Evolutionary conservation across 2,113 vertebrate species (phyloP), one percentile per base, ranked within the genome.

Genomic region (Oryzias javanicus): DNA sequence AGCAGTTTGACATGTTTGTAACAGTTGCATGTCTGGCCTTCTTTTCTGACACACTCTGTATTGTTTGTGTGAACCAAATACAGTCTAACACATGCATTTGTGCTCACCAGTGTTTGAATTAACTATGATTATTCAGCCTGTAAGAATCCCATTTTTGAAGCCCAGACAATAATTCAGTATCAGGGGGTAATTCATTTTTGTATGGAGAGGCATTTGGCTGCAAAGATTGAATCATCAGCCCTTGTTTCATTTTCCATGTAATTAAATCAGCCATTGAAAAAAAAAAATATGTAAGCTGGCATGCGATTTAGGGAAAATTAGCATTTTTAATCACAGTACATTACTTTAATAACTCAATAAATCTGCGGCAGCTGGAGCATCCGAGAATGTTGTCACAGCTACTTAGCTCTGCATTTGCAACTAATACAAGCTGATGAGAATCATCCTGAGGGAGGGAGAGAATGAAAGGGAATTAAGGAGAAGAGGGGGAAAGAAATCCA

Each of bases 291-390:
- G 88, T 87, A 90, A 89, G 78, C 82, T 81, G 77, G 76, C 73
- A 75, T 85, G 80, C 70, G 45, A 90, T 89, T 90, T 76, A 50
- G 81, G 72, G 52, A 24, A 85, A 90, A 91, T 91, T 90, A 80
- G 86, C 87, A 89, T 88, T 90, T 89, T 91, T 92, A 93, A 92
- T 92, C 86, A 88, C 86, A 83, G 83, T 86, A 88, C 87, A 89
- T 89, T 87, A 87, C 82, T 89, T 86, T 88, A 90, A 91, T 92
- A 89, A 90, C 86, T 88, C 80, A 79, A 84, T 87, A 89, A 90
- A 86, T 88, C 78, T 83, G 78, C 71, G 82, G 81, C 86, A 90
- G 89, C 87, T 89, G 88, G 81, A 81, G 78, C 78, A 72, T 76
- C 84, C 67, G 85, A 77, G 73, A 83, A 82, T 81, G 80, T 87